Percentiles rank a stretch among this genome's conserved stretches.
These are phyloP conservation scores for Amaurobius ferox DNA, from an alignment of 2,888 invertebrate genomes.

Conservation along the genomic window DNA sequence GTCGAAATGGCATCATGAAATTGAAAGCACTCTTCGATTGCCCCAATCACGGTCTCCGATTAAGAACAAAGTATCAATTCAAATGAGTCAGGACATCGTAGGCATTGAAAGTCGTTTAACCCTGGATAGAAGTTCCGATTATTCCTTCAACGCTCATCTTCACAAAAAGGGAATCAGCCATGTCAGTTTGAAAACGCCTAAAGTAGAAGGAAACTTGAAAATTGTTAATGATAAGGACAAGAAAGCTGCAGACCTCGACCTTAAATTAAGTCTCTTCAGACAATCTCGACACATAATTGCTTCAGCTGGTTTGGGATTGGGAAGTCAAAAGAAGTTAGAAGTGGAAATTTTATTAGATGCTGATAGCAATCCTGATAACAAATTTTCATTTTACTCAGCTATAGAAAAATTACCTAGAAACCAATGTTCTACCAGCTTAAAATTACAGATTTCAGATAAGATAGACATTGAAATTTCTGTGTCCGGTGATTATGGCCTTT, in stretches of 20 bases:
- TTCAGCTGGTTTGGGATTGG: slow-evolving; percentile 10
- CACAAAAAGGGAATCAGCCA: slow-evolving; percentile 20
- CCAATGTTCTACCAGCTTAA: neutral
- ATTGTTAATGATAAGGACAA: slow-evolving; percentile 11
- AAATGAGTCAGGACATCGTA: slow-evolving; percentile 12
- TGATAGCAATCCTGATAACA: slow-evolving; percentile 28
- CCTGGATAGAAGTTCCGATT: slow-evolving; percentile 24
- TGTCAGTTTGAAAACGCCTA: slow-evolving; percentile 23
- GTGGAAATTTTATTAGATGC: slow-evolving; percentile 19
- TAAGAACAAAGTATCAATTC: slow-evolving; percentile 42
- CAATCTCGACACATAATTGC: slow-evolving; percentile 28
- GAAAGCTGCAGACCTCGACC: slow-evolving; percentile 38
- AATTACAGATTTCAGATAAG: slow-evolving; percentile 26
- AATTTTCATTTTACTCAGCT: slow-evolving; percentile 20
- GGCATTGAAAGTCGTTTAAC: slow-evolving; percentile 37
- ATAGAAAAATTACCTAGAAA: slow-evolving; percentile 11
- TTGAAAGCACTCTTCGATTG: slow-evolving; percentile 50
- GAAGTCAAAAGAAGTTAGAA: slow-evolving; percentile 27
- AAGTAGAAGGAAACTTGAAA: slow-evolving; percentile 37
- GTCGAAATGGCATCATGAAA: slow-evolving; percentile 49
- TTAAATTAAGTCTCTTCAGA: slow-evolving; percentile 15
- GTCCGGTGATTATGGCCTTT: slow-evolving; percentile 17
- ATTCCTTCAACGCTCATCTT: slow-evolving; percentile 32
- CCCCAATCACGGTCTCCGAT: slow-evolving; percentile 27
- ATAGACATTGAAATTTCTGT: slow-evolving; percentile 17